Evolutionary conservation across 2,797 vertebrate genomes (phyloP).

Genomic region (Muscicapa striata): DNA sequence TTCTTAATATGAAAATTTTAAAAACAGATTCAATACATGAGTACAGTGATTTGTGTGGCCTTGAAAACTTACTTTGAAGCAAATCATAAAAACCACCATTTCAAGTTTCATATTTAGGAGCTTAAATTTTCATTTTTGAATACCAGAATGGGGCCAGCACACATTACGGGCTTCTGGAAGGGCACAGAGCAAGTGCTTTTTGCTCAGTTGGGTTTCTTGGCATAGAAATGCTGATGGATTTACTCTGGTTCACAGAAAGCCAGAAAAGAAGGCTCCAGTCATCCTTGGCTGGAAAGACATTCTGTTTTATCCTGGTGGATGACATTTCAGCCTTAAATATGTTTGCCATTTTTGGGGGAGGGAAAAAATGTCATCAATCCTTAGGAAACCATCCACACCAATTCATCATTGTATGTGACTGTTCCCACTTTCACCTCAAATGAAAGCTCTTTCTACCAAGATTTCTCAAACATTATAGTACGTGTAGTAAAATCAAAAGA

Average conservation of each 20-base stretch:
- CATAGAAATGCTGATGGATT: background rate
- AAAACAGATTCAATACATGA: background rate
- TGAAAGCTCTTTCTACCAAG: background rate
- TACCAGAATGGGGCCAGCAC: background rate
- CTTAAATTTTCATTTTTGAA: background rate
- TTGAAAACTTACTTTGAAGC: background rate
- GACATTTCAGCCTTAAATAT: background rate
- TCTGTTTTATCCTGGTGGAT: background rate
- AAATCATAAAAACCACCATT: background rate
- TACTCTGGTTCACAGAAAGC: background rate
- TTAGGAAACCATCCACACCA: background rate
- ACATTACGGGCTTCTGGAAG: background rate
- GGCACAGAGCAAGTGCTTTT: background rate
- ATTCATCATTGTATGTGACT: rapidly evolving
- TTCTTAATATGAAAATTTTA: background rate
- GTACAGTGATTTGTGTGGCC: background rate
- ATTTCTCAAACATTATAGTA: background rate
- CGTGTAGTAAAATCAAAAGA: background rate
- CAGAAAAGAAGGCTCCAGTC: background rate
- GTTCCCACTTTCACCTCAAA: background rate
- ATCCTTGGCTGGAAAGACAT: background rate
- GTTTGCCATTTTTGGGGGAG: background rate
- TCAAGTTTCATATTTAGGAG: background rate
- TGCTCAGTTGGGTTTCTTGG: background rate
- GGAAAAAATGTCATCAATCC: background rate